Evolutionary conservation across 2,113 vertebrate genomes (phyloP), one percentile per base, ranked within the genome.

Genomic region (Pedetes capensis): DNA sequence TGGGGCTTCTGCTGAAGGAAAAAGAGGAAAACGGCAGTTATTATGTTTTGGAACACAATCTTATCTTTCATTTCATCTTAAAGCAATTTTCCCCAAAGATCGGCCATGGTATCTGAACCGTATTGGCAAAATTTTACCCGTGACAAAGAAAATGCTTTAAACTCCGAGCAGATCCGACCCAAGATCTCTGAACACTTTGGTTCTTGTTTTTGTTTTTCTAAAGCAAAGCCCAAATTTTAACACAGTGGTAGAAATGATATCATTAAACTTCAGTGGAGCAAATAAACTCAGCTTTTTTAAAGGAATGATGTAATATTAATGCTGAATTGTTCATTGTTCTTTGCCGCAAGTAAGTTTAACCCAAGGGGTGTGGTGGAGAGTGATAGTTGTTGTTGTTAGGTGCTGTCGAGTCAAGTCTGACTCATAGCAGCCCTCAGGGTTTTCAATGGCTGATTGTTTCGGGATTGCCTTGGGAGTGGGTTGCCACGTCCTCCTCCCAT

Each of bases 11-110:
- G 91, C 95, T 86, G 49, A 12, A 80, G 89, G 83, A 84, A 76
- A 79, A 86, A 59, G 72, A 89, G 93, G n/a, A 39, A 92, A 95
- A 93, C 91, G 93, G 92, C 94, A 72, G 80, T 94, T 66, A 57
- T 47, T 91, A 63, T 76, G 78, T 91, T 75, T 80, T 32, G 89
- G 83, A 87, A 64, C 74, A 88, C 94, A 95, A 34, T 92, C 95
- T 91, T 89, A 51, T 72, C 91, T 95, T 85, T 85, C 74, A 83
- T 91, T 94, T 91, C 63, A 94, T 85, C 84, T 87, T 76, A 87
- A 37, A 80, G 93, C 94, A 39, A 3, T 94, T 85, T 57, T 80
- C 94, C 90, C 94, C 78, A 34, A 63, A 94, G 94, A 91, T 76
- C 78, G 57, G 1, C 89, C 79, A 0, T 29, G 44, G 91, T 25